Base-by-base conservation (phyloP, 2,113 vertebrate genomes). In the Athene noctua region DNA sequence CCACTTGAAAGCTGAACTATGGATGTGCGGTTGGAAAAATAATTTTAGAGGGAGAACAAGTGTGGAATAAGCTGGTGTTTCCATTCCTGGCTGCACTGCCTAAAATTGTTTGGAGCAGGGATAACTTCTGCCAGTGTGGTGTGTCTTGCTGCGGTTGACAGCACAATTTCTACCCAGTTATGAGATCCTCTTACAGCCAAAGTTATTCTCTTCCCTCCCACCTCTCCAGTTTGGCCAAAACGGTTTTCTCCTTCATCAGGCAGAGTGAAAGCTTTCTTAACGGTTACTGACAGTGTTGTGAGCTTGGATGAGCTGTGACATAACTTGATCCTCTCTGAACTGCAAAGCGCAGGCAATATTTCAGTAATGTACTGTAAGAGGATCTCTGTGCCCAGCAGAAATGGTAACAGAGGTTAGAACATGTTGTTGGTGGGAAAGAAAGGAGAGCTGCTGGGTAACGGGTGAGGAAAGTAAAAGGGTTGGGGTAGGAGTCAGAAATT, bases 201-300 rank as follows among this genome's bases (percentile, higher is more conserved):
- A 92, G 46, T 54, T 49, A 3, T 77, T 73, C 34, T 34, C 29
- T 58, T 68, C 38, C 30, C 27, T 92, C 68, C 44, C 57, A 46
- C 16, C 34, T 80, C 63, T 32, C 40, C 25, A 9, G 29, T 30
- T 38, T 44, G 30, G 47, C 54, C 63, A 30, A 42, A 34, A 20
- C 0, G 1, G 49, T 57, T 92, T 84, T 86, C 12, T 65, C 30
- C 34, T 73, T 80, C 67, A 1, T 52, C 58, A 73, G n/a, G 15
- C 81, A 67, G 74, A 85, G 27, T 17, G 49, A 70, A 82, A 92
- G 54, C 62, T 47, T 72, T 68, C 19, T 16, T 73, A 52, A 40
- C 2, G 5, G 51, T n/a, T 68, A 7, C 74, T 47, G 79, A 17
- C 51, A 52, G 42, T 1, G 6, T 44, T 0, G 0, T 12, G 80